Conservation (phyloP, 1,140 invertebrate genomes). For the Drosophila pruinosa region DNA sequence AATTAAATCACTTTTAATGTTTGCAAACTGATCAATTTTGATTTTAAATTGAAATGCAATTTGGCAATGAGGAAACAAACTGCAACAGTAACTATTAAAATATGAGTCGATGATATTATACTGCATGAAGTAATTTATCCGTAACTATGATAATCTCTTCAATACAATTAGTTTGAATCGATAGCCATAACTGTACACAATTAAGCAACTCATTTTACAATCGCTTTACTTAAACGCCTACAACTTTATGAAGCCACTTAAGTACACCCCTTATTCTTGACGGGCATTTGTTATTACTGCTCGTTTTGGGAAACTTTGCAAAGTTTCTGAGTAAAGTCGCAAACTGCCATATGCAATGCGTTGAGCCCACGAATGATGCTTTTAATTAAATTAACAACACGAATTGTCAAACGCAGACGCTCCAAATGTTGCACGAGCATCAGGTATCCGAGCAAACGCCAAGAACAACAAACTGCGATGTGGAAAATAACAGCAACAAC, state of each 20-base stretch:
- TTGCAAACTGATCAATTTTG: too few species aligned
- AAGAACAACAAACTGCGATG: neutral
- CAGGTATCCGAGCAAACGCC: slow-evolving; percentile 28
- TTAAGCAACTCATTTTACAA: neutral
- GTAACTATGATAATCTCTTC: too few species aligned
- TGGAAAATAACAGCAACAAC: slow-evolving; percentile 34
- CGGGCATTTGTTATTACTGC: neutral
- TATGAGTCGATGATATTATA: too few species aligned
- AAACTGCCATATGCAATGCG: neutral
- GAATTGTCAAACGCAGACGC: slow-evolving; percentile 69
- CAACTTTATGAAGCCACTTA: too few species aligned
- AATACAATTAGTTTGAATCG: too few species aligned
- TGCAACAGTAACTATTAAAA: too few species aligned
- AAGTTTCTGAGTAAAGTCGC: neutral
- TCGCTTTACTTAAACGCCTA: neutral
- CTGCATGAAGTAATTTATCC: too few species aligned
- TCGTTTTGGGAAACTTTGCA: slow-evolving; percentile 10
- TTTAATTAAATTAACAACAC: slow-evolving; percentile 79
- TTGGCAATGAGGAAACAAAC: too few species aligned
- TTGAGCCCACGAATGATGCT: slow-evolving; percentile 23
- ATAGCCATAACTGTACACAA: too few species aligned
- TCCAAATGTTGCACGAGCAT: slow-evolving; percentile 33
- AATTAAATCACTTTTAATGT: too few species aligned
- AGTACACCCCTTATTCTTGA: neutral
- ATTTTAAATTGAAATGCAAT: too few species aligned